Base-by-base conservation (phyloP, 2,797 vertebrate species). In the Alfaro cultratus region DNA sequence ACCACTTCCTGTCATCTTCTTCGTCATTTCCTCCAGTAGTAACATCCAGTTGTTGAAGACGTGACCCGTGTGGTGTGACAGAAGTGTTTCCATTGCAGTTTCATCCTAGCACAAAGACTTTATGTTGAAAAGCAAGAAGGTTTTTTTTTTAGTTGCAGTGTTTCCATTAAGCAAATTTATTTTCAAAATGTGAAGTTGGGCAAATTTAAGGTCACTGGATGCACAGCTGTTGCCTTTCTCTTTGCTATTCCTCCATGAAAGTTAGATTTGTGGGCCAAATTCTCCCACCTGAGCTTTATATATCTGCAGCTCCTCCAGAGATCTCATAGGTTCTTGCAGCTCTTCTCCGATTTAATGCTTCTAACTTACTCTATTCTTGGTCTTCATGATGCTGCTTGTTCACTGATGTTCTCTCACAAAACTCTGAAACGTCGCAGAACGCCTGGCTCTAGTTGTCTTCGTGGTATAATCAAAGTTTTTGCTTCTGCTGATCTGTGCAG, bases 401-500 rank as follows among this genome's bases (percentile, higher is more conserved):
- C 29, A 0, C 60, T 64, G 34, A 62, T 34, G 15, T 62, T 62
- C 57, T 62, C 57, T 62, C 29, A 16, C 12, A 18, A 34, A 21
- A 2, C 60, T 34, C 60, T 21, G 60, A 64, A 9, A 36, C 16
- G 8, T 26, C 49, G 8, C 8, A 10, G 21, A 6, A 26, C 2
- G 49, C 7, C 21, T 23, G 21, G 2, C 49, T 23, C 21, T 10
- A 3, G 15, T 34, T 60, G 7, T 45, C n/a, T 60, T 60, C 8
- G 15, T 71, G 46, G 49, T 29, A 36, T 47, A 36, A 8, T 23
- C 43, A 49, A 85, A 26, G 53, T 57, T 77, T 46, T 36, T 49
- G 64, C 73, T 39, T 62, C 16, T 87, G 43, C 75, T 53, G 13
- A 47, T 76, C 75, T 73, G 53, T 64, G 7, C 88, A 97, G 97